Evolutionary conservation across 1,140 invertebrate genomes (phyloP).

Genomic region (Brachionus manjavacas): DNA sequence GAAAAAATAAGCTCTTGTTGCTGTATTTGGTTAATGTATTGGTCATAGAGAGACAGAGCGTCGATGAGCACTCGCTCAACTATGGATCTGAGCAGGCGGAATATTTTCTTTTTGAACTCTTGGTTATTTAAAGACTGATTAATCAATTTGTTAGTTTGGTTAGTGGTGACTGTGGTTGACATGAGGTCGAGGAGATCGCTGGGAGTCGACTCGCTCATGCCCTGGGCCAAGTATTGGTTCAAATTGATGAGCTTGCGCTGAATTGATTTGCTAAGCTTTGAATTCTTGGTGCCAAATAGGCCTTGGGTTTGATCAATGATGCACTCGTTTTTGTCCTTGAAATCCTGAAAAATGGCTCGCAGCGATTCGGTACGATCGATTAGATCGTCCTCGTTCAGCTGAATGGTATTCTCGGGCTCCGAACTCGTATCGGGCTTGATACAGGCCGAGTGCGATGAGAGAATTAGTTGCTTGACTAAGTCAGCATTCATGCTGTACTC

Average conservation of each 20-base stretch:
- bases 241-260: constrained; percentile 31
- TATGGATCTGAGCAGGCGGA: not conserved
- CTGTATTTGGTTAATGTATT: constrained; percentile 18
- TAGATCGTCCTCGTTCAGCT: constrained; percentile 35
- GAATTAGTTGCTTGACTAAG: not conserved
- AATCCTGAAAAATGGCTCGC: not conserved
- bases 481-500: constrained; percentile 14
- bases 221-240: not conserved
- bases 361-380: not conserved
- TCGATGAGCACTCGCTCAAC: constrained; percentile 13
- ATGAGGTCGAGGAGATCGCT: not conserved
- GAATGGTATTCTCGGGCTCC: not conserved
- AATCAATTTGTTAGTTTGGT: not conserved
- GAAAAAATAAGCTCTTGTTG: not conserved
- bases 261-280: constrained; percentile 32
- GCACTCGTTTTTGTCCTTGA: constrained; percentile 27
- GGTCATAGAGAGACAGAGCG: constrained; percentile 5
- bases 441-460: not conserved
- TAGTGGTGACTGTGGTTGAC: not conserved
- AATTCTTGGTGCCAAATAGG: constrained; percentile 2
- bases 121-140: constrained; percentile 2
- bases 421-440: not conserved
- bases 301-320: not conserved
- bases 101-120: constrained; percentile 35
- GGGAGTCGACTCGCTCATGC: not conserved